These are phyloP conservation scores for Perizoma flavofasciatum DNA, from an alignment of 2,888 invertebrate genomes.

Conservation along the genomic window DNA sequence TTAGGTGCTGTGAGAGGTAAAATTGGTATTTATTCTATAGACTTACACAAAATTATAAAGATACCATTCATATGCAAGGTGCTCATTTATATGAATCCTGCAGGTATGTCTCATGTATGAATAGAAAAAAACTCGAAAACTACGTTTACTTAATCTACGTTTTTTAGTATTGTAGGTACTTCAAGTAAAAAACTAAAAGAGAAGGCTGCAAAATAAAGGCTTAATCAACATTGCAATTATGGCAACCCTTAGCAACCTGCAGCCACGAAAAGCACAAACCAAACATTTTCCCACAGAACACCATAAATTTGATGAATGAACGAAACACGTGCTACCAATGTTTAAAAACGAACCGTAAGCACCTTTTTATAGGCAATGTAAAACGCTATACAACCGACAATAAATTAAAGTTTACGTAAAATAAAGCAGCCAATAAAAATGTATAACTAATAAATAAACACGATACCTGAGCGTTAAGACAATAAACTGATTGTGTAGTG, in stretches of 20 bases:
- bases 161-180: too few relatives aligned
- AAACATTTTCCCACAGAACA: constrained; percentile 79
- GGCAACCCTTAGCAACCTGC: constrained; percentile 35
- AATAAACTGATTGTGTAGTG: constrained; percentile 80
- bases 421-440: constrained; percentile 83
- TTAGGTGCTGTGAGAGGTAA: too few relatives aligned
- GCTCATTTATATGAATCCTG: too few relatives aligned
- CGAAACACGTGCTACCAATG: constrained; percentile 82
- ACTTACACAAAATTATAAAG: too few relatives aligned
- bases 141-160: too few relatives aligned
- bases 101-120: too few relatives aligned
- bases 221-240: constrained; percentile 7
- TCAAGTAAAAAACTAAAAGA: too few relatives aligned
- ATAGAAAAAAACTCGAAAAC: too few relatives aligned
- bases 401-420: constrained; percentile 84
- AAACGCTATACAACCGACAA: constrained; percentile 80
- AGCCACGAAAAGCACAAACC: constrained; percentile 60
- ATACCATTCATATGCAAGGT: too few relatives aligned
- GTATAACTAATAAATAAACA: constrained; percentile 84
- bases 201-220: constrained; percentile 5
- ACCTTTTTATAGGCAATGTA: constrained; percentile 83
- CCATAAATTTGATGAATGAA: constrained; percentile 84
- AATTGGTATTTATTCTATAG: too few relatives aligned
- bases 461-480: constrained; percentile 81
- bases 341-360: constrained; percentile 81